Base-by-base conservation (phyloP, 2,113 vertebrate genomes). In the Loxodonta africana region DNA sequence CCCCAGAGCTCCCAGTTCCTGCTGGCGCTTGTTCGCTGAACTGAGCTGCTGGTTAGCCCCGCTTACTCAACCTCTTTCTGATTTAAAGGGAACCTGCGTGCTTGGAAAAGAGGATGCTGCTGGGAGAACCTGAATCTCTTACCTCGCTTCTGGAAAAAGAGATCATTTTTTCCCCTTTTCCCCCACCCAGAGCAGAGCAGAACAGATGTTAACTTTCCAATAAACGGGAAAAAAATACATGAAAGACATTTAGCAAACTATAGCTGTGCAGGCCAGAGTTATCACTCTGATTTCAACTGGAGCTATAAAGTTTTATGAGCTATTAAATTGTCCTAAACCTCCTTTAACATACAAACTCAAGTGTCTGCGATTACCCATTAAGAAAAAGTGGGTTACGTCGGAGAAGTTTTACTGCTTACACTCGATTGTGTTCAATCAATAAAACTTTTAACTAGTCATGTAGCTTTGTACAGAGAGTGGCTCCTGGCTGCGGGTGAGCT, bases 231-330 rank as follows among this genome's bases (percentile, higher is more conserved):
- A 53, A 74, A 98, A 98, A 97, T 92, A 97, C 97, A 97, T 93
- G 95, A 87, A 96, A 98, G 97, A 95, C 96, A 88, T 98, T 98
- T 97, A 98, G 98, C 96, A n/a, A 97, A 97, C 84, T 91, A 93
- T 96, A 80, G 96, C 97, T 96, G 97, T 67, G 95, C 93, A 81
- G 98, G 96, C 96, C 96, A 84, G 97, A 98, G 98, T 98, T 98
- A 98, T 98, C 98, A 97, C 98, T 98, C 98, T 97, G 98, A 98
- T 98, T 99, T 98, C 98, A 98, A 97, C 96, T 7, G 98, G 98
- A 97, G 97, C 98, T 76, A 98, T 99, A 98, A 99, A 98, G 98
- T 98, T 98, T 99, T 98, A 99, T 98, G 98, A 98, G 98, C 98
- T 98, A 98, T 98, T 98, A 98, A 99, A 98, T 98, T 98, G 98